phyloP scores from a whole-genome alignment of 2,797 vertebrate genomes.

The Tarsius wallacei region DNA sequence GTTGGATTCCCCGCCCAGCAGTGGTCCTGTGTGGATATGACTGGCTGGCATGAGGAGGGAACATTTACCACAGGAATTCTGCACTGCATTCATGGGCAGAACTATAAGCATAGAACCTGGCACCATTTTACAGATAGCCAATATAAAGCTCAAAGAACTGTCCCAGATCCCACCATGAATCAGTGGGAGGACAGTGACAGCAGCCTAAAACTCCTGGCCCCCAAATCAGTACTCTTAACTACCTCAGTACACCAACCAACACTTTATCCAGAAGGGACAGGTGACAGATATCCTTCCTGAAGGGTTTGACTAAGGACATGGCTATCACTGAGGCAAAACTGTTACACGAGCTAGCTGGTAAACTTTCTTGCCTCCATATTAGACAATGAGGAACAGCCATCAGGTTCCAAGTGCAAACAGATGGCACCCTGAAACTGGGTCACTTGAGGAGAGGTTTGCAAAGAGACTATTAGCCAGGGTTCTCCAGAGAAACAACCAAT shows the following conservation, averaged over 20 bases:
- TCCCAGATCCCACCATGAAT: neutral
- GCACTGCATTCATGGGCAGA: neutral
- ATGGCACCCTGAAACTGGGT: neutral
- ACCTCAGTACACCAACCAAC: neutral
- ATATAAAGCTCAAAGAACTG: neutral
- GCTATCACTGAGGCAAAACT: neutral
- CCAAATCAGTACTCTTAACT: neutral
- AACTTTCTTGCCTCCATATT: neutral
- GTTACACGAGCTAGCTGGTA: neutral
- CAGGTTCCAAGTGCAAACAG: neutral
- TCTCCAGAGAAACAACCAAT: neutral
- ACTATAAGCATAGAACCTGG: neutral
- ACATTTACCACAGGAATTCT: neutral
- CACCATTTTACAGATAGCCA: neutral
- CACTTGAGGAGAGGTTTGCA: neutral
- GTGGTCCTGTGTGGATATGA: neutral
- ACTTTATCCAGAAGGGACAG: neutral
- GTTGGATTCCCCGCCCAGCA: neutral
- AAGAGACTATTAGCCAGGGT: neutral
- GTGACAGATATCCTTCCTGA: neutral
- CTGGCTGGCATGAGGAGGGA: neutral
- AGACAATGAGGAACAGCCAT: neutral
- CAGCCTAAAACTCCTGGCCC: neutral
- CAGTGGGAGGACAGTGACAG: neutral
- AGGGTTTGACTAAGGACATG: neutral